Evolutionary conservation across 1,140 invertebrate genomes (phyloP), one percentile per base, ranked within the genome.

Genomic region (Drosophila auraria): DNA sequence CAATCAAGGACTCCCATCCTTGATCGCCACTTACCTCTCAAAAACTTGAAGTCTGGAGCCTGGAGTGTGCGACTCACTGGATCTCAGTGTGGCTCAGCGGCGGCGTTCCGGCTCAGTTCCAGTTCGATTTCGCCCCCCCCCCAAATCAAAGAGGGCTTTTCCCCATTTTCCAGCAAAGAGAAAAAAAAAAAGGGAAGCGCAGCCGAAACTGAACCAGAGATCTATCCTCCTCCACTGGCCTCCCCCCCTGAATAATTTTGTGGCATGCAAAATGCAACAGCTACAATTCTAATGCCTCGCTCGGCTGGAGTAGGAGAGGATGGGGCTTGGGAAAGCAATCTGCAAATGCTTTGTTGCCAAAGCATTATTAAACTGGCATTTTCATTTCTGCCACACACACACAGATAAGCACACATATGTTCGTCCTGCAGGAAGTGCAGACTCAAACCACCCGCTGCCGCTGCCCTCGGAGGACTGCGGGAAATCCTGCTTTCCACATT

Each of bases 321-420:
- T 23, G 50, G 50, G 51, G 51, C 8, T 44, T 69, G 70, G 75
- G 79, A 86, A 86, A 86, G 82, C 82, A 86, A 86, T 86, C 83
- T 86, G 79, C 82, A 86, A 86, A 87, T 86, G 82, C 80, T 86
- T 86, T 86, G 83, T 86, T 82, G 59, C 79, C 83, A 86, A 75
- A 87, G 82, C 82, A 86, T 86, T 86, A 86, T 86, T 87, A 87
- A 86, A 86, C 83, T 87, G 83, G 83, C 83, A 86, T 86, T 87
- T 87, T 87, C 83, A 86, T 87, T 87, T 87, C 79, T 71, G 72
- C 60, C 77, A 49, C 65, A 65, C 20, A 71, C 9, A 61, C 23
- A 54, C 42, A 76, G 74, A 70, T 58, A 78, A 70, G 53, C 80
- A 82, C 83, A 80, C 73, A 82, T 80, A 83, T 86, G 72, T 78